phyloP scores from a whole-genome alignment of 2,888 invertebrate genomes.

The Apoderus coryli region DNA sequence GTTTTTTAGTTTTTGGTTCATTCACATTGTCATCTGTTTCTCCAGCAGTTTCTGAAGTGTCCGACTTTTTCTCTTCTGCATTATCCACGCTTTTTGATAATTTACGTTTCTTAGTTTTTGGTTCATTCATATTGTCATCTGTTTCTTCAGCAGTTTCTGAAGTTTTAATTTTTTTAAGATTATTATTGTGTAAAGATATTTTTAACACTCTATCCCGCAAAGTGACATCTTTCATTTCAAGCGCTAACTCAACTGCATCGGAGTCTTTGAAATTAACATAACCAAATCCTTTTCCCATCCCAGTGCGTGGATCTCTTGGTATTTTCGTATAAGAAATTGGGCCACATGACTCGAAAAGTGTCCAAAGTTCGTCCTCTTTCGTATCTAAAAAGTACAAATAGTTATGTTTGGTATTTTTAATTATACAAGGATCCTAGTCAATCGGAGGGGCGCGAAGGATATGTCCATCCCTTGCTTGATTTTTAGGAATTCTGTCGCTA shows the following conservation, averaged over 20 bases:
- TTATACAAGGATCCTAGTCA: constrained; percentile 9
- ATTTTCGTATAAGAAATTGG: constrained; percentile 53
- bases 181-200: constrained; percentile 36
- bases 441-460: too few species aligned
- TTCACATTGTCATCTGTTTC: constrained; percentile 12
- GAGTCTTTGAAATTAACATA: constrained; percentile 57
- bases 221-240: constrained; percentile 44
- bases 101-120: too few species aligned
- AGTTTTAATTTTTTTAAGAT: constrained; percentile 4
- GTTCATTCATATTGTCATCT: too few species aligned
- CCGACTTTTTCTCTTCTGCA: too few species aligned
- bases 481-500: too few species aligned
- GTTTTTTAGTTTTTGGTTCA: too few species aligned
- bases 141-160: too few species aligned
- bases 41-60: constrained; percentile 13
- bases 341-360: constrained; percentile 57
- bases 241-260: constrained; percentile 52
- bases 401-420: constrained; percentile 6
- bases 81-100: too few species aligned
- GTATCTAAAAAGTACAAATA: constrained; percentile 35
- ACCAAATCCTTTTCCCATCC: constrained; percentile 63
- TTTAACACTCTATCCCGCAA: constrained; percentile 45
- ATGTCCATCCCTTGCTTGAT: too few species aligned
- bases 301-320: constrained; percentile 50
- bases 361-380: constrained; percentile 52